Conservation (phyloP, 2,113 vertebrate species). For the Trematocara variabile region DNA sequence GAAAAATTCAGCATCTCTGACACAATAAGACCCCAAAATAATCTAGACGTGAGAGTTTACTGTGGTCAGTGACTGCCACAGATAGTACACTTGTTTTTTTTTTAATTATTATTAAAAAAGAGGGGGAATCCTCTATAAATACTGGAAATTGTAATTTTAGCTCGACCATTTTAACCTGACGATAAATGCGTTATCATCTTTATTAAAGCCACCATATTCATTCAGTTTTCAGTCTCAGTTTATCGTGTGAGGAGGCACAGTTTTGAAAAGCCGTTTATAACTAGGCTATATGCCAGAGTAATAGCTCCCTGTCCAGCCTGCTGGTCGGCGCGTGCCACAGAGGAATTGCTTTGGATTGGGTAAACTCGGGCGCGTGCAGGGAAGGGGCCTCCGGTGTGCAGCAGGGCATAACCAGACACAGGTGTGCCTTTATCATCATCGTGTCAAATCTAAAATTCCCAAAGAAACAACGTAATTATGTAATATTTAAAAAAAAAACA, state of each 20-base stretch:
- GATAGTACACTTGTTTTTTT: background rate
- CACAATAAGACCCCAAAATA: background rate
- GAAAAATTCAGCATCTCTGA: background rate
- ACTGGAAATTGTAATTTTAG: background rate
- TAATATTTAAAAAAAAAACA: accelerated
- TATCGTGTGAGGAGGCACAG: background rate
- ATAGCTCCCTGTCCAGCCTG: background rate
- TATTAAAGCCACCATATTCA: background rate
- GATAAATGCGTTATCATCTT: background rate
- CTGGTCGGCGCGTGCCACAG: constrained; percentile 45
- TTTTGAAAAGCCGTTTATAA: background rate
- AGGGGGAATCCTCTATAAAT: accelerated
- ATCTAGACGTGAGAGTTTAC: background rate
- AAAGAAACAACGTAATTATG: background rate
- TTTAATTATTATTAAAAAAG: background rate
- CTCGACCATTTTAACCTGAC: background rate
- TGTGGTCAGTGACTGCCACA: background rate
- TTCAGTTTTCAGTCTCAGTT: background rate
- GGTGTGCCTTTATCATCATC: background rate
- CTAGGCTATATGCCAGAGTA: background rate
- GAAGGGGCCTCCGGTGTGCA: background rate
- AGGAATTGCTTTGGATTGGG: constrained; percentile 42
- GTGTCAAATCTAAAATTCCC: background rate
- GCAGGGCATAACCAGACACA: background rate
- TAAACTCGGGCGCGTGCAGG: constrained; percentile 29